These are phyloP conservation scores for Gymnocheta viridis DNA, from an alignment of 2,888 invertebrate species.

Conservation along the genomic window DNA sequence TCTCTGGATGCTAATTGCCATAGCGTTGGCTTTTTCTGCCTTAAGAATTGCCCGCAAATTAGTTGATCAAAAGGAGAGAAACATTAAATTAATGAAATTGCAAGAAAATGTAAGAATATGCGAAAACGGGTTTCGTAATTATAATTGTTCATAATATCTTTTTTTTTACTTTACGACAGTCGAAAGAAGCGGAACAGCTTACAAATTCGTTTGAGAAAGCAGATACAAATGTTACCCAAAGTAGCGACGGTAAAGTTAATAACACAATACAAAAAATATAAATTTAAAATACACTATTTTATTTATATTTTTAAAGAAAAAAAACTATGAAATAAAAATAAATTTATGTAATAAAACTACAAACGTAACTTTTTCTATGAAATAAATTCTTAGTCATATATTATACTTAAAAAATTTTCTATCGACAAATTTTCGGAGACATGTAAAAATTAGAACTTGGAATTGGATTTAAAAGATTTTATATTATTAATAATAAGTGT, in stretches of 20 bases:
- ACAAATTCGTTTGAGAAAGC: constrained; percentile 1
- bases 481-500: no score
- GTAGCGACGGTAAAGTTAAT: background rate
- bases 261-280: background rate
- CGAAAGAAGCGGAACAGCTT: constrained; percentile 22
- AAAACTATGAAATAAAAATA: no score
- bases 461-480: no score
- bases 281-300: background rate
- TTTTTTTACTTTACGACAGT: background rate
- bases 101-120: constrained; percentile 26
- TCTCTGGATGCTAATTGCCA: constrained; percentile 79
- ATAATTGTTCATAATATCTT: background rate
- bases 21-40: constrained; percentile 77
- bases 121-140: background rate
- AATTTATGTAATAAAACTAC: no score
- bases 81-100: constrained; percentile 54
- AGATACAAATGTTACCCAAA: background rate
- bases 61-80: constrained; percentile 74
- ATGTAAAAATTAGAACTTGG: no score
- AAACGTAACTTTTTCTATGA: no score
- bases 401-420: no score
- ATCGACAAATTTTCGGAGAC: no score
- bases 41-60: constrained; percentile 75
- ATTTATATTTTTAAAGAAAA: no score
- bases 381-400: no score